phyloP scores from a whole-genome alignment of 1,140 invertebrate species.

The Heliconius nattereri region DNA sequence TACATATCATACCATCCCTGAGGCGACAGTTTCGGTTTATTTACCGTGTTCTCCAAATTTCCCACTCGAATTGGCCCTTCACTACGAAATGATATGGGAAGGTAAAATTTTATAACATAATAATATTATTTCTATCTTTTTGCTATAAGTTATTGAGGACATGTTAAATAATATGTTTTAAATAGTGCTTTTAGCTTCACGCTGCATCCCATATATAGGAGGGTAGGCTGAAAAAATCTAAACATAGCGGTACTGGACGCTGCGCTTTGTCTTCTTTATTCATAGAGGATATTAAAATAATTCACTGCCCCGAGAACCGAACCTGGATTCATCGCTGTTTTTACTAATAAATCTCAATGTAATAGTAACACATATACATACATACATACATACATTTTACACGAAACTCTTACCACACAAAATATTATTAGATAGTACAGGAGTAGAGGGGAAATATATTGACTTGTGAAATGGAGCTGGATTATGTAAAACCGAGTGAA shows the following conservation, averaged over 20 bases:
- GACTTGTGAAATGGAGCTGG: slow-evolving; percentile 12
- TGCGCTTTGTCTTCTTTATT: too few relatives aligned
- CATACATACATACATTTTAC: neutral
- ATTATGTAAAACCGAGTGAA: slow-evolving; percentile 9
- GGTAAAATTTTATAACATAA: neutral
- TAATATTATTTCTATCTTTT: too few relatives aligned
- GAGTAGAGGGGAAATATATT: slow-evolving; percentile 9
- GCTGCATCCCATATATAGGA: neutral
- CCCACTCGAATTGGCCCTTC: neutral
- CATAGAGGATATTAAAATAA: neutral
- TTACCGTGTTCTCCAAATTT: slow-evolving; percentile 3
- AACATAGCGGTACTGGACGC: neutral
- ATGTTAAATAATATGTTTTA: too few relatives aligned
- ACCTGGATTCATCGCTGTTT: neutral
- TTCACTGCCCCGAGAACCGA: neutral
- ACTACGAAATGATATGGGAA: neutral
- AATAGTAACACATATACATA: neutral
- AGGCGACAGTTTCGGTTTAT: neutral
- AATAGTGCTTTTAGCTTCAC: neutral
- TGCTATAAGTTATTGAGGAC: too few relatives aligned
- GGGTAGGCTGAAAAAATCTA: neutral
- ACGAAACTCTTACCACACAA: neutral
- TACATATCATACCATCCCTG: neutral
- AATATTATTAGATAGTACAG: slow-evolving; percentile 13
- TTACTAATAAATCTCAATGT: neutral